Evolutionary conservation across 2,797 vertebrate genomes (phyloP).

Genomic region (Sarcophilus harrisii): DNA sequence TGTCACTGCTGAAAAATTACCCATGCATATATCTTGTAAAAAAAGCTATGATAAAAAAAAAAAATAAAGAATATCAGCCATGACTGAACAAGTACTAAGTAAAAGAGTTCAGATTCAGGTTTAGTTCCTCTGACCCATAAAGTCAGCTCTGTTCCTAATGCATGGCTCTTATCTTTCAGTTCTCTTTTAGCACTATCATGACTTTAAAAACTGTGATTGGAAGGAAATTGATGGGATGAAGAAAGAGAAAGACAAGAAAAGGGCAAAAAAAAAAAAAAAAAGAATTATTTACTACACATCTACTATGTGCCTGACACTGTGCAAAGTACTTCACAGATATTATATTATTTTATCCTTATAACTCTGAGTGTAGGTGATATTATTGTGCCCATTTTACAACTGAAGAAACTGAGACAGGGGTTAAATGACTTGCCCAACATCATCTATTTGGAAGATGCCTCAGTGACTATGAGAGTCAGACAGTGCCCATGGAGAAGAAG

Average conservation of each 20-base stretch:
- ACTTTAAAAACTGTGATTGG: neutral
- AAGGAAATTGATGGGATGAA: neutral
- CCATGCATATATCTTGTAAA: too few species aligned
- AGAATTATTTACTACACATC: neutral
- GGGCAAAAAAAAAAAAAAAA: neutral
- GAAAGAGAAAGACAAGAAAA: neutral
- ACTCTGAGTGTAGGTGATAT: neutral
- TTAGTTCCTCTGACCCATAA: neutral
- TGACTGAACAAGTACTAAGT: neutral
- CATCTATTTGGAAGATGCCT: neutral
- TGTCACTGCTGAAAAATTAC: too few species aligned
- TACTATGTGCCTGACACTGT: neutral
- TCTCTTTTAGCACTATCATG: neutral
- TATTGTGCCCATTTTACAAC: neutral
- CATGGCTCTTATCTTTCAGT: neutral
- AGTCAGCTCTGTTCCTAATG: neutral
- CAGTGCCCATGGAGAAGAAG: neutral
- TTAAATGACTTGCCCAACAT: neutral
- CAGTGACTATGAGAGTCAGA: neutral
- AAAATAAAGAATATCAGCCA: too few species aligned
- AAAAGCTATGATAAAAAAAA: too few species aligned
- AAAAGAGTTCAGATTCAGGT: neutral
- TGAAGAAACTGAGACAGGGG: neutral
- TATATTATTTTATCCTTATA: neutral
- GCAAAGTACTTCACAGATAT: neutral